These are phyloP conservation scores for Parnassius apollo DNA, from an alignment of 2,888 invertebrate species.

Conservation along the genomic window DNA sequence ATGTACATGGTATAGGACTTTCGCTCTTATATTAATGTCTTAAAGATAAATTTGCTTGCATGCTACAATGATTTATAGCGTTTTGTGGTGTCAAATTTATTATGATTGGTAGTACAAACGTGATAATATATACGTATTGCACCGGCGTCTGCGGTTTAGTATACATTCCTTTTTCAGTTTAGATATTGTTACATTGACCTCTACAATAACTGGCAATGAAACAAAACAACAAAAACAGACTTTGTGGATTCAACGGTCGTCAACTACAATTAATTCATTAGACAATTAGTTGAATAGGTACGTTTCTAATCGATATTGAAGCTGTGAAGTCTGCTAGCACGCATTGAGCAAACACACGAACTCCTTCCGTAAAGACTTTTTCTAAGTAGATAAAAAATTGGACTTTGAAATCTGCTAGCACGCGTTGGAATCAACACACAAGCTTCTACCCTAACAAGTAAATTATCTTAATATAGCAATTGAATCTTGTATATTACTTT, in stretches of 20 bases:
- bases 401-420: too few relatives aligned
- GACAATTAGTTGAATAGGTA: not conserved
- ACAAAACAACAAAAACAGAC: conserved; percentile 3
- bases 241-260: conserved; percentile 4
- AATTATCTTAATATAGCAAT: too few relatives aligned
- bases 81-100: conserved; percentile 2
- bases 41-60: conserved; percentile 33
- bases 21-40: conserved; percentile 21
- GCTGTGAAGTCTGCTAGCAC: too few relatives aligned
- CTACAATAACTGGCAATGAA: conserved; percentile 6
- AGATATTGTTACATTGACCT: conserved; percentile 14
- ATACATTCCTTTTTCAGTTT: conserved; percentile 20
- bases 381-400: too few relatives aligned
- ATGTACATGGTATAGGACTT: conserved; percentile 25
- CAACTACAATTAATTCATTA: conserved; percentile 6
- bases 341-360: too few relatives aligned
- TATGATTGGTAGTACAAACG: not conserved
- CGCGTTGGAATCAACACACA: too few relatives aligned
- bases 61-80: conserved; percentile 13
- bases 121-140: conserved; percentile 7
- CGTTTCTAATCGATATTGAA: not conserved
- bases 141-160: conserved; percentile 34
- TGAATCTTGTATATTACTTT: too few relatives aligned
- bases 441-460: too few relatives aligned
- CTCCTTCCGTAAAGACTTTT: too few relatives aligned